Conservation (phyloP, 2,797 vertebrate genomes). For the Todus mexicanus region DNA sequence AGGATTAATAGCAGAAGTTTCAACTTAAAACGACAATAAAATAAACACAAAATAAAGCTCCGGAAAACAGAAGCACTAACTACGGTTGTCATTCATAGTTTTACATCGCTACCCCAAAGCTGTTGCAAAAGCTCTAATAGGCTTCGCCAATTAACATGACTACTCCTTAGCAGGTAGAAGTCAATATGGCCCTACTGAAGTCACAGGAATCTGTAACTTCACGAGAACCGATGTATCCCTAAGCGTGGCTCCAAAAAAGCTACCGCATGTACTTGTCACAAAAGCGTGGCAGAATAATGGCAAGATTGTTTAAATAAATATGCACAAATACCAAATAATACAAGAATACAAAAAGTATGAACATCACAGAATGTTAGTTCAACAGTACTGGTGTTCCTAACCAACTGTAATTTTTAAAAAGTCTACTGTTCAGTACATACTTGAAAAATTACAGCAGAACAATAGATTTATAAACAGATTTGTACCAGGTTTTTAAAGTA, state of each 20-base stretch:
- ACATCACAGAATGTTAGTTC: neutral
- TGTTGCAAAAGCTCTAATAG: neutral
- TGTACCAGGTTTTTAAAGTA: slow-evolving; percentile 66
- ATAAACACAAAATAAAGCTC: neutral
- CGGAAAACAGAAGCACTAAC: neutral
- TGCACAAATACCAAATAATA: neutral
- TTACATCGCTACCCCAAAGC: neutral
- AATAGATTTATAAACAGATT: slow-evolving; percentile 62
- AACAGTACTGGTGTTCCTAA: slow-evolving; percentile 26
- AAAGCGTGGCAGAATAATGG: neutral
- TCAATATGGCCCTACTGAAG: neutral
- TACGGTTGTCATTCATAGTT: neutral
- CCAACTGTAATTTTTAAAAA: slow-evolving; percentile 31
- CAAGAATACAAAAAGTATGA: slow-evolving; percentile 28
- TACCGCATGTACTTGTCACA: neutral
- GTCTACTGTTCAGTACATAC: neutral
- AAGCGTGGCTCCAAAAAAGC: neutral
- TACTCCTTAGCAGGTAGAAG: neutral
- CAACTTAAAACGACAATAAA: slow-evolving; percentile 22
- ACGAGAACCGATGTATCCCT: neutral
- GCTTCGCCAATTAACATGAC: neutral
- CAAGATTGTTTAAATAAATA: slow-evolving; percentile 4
- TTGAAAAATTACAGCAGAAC: slow-evolving; percentile 62
- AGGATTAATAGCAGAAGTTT: slow-evolving; percentile 41
- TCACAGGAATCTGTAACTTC: neutral